A percentile compares a stretch with the other conserved stretches of the same genome.
Evolutionary conservation across 2,113 vertebrate species (phyloP).

Genomic region (Lutjanus erythropterus): DNA sequence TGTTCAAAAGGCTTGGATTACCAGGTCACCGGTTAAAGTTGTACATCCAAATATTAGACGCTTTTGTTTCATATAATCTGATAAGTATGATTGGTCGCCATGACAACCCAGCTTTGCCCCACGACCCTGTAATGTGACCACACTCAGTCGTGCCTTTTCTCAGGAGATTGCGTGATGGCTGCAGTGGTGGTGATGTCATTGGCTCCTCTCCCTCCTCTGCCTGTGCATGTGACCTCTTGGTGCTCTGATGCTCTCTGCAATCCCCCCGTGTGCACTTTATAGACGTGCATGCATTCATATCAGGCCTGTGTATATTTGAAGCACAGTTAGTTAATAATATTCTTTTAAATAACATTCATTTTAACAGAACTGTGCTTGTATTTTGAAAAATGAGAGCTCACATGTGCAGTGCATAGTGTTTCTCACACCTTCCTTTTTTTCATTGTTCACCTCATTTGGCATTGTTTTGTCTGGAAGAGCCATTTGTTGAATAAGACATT

Average conservation of each 20-base stretch:
- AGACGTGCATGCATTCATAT: no score
- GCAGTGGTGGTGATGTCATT: constrained; percentile 59
- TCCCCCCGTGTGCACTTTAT: background rate
- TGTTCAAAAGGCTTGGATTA: background rate
- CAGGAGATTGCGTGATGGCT: constrained; percentile 27
- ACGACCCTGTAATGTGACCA: constrained; percentile 38
- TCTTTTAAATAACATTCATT: background rate
- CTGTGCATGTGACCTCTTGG: background rate
- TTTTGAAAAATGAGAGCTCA: background rate
- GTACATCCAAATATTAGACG: background rate
- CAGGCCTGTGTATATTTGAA: background rate
- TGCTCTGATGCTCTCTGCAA: constrained; percentile 12
- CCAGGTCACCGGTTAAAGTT: no score
- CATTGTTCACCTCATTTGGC: no score
- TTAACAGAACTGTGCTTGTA: background rate
- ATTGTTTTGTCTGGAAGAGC: no score
- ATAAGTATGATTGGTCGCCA: background rate
- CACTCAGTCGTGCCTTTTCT: constrained; percentile 9
- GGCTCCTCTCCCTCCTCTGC: background rate
- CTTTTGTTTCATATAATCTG: background rate
- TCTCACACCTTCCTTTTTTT: no score
- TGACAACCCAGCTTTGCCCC: constrained; percentile 27
- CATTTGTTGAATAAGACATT: no score
- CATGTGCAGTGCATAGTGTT: background rate
- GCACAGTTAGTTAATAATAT: background rate